These are phyloP conservation scores for Ceyx cyanopectus DNA, from an alignment of 2,113 vertebrate species.

Conservation along the genomic window DNA sequence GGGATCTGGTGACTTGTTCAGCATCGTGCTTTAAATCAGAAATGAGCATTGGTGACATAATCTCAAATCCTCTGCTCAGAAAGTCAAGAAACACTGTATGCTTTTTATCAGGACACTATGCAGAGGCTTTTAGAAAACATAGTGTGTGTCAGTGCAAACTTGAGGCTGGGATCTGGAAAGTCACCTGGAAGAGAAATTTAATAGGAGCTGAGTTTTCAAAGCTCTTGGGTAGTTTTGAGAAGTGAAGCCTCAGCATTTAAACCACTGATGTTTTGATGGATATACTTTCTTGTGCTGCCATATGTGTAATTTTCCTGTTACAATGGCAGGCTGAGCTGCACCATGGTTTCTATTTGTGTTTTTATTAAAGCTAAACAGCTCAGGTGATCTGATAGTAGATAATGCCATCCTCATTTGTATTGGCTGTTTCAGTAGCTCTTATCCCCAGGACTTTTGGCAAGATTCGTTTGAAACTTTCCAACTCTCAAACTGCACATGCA, in stretches of 20 bases:
- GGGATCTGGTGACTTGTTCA: neutral
- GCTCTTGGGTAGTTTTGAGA: neutral
- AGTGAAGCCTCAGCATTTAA: neutral
- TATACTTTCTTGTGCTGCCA: neutral
- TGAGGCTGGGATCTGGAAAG: neutral
- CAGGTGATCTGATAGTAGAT: neutral
- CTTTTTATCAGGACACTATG: neutral
- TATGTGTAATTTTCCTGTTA: neutral
- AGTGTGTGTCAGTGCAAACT: neutral
- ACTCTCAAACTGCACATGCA: neutral
- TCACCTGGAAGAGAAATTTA: neutral
- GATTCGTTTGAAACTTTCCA: neutral
- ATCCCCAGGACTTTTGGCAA: neutral
- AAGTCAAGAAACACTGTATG: neutral
- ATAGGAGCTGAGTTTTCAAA: neutral
- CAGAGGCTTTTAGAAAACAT: neutral
- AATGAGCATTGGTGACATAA: neutral
- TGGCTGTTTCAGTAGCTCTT: neutral
- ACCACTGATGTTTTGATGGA: neutral
- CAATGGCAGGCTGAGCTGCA: neutral
- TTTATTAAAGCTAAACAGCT: neutral
- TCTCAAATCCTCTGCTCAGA: neutral
- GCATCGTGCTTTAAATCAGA: neutral
- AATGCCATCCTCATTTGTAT: neutral
- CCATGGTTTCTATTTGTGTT: neutral